phyloP scores from a whole-genome alignment of 2,113 vertebrate species.

The Montifringilla adamsi region DNA sequence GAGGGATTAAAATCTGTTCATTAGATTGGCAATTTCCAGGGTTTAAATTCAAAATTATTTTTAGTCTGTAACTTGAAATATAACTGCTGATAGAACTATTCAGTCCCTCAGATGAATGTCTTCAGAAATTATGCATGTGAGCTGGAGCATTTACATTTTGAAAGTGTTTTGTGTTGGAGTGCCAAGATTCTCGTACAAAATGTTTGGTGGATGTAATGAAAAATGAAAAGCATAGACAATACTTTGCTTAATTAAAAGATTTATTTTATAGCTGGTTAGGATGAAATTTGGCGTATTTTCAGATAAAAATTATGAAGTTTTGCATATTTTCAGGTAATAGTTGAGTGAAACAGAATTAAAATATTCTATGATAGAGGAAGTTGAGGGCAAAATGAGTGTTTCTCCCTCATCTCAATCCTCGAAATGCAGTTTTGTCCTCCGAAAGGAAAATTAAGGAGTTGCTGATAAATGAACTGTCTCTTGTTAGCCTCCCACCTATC shows the following conservation, averaged over 20 bases:
- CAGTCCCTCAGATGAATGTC: not conserved
- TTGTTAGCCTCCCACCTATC: not conserved
- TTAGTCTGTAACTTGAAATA: not conserved
- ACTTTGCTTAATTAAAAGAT: not conserved
- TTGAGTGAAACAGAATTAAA: not conserved
- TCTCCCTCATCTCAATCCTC: not conserved
- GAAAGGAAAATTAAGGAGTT: not conserved
- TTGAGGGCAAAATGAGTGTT: not conserved
- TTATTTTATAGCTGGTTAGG: not conserved
- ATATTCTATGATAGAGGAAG: not conserved
- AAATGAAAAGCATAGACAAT: not conserved
- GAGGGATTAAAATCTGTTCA: conserved; percentile 4
- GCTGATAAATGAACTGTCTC: not conserved
- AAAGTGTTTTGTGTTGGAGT: conserved; percentile 28
- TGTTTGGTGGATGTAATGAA: not conserved
- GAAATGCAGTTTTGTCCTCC: not conserved
- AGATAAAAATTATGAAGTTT: not conserved
- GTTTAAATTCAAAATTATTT: conserved; percentile 24
- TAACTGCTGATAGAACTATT: not conserved
- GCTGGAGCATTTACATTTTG: conserved; percentile 19
- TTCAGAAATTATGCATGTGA: conserved; percentile 23
- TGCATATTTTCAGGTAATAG: not conserved
- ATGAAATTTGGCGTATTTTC: not conserved
- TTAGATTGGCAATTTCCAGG: not conserved
- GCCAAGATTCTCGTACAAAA: not conserved